Evolutionary conservation across 2,888 invertebrate genomes (phyloP).

Genomic region (Apantesis nais): DNA sequence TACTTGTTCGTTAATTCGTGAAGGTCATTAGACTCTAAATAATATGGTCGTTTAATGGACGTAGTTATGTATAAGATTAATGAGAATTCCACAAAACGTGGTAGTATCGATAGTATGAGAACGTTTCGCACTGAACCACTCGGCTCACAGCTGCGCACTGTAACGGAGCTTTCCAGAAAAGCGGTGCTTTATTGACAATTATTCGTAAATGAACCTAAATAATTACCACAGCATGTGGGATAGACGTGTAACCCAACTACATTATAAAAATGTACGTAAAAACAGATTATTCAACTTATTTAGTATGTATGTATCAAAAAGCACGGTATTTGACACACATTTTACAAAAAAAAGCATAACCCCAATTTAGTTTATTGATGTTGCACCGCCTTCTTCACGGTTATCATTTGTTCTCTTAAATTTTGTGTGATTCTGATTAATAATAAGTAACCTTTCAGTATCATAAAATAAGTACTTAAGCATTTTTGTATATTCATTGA

Average conservation of each 20-base stretch:
- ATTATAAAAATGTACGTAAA: conserved; percentile 55
- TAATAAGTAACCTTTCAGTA: no score
- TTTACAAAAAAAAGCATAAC: background rate
- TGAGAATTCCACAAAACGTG: conserved; percentile 36
- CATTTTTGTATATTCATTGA: no score
- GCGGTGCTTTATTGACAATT: conserved; percentile 73
- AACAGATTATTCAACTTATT: conserved; percentile 47
- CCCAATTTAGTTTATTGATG: no score
- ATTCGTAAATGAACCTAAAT: conserved; percentile 70
- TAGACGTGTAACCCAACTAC: conserved; percentile 49
- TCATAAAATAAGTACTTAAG: no score
- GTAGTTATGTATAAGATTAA: conserved; percentile 36
- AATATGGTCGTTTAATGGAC: conserved; percentile 26
- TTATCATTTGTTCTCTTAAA: no score
- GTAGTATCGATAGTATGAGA: conserved; percentile 31
- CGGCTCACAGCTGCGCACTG: conserved; percentile 68
- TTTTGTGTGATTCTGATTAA: no score
- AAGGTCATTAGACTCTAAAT: conserved; percentile 33
- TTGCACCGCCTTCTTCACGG: no score
- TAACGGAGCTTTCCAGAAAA: conserved; percentile 72
- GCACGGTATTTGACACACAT: background rate
- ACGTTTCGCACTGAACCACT: conserved; percentile 49
- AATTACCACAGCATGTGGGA: conserved; percentile 67
- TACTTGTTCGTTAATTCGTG: conserved; percentile 40
- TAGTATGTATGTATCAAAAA: conserved; percentile 14